Conservation (phyloP, 2,797 vertebrate species). For the Octomys mimax region DNA sequence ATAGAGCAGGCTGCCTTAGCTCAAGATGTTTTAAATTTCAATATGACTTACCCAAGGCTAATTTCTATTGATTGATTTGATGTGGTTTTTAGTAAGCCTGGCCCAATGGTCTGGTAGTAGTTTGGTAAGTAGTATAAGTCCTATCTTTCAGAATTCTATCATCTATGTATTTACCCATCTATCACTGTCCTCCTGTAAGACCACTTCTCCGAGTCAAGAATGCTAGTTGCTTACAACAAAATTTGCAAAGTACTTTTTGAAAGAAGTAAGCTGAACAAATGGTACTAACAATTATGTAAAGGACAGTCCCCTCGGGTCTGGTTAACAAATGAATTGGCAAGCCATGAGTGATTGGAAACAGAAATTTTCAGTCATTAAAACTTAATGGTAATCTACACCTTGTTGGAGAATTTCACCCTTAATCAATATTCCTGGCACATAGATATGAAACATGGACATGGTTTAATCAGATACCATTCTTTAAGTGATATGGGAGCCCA, state of each 20-base stretch:
- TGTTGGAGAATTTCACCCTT: constrained; percentile 37
- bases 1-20: not conserved
- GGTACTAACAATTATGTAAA: constrained; percentile 18
- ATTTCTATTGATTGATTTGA: constrained; percentile 27
- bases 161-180: not conserved
- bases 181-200: constrained; percentile 28
- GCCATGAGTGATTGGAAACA: not conserved
- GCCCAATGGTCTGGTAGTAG: constrained; percentile 23
- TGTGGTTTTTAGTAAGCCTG: constrained; percentile 14
- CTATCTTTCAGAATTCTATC: not conserved
- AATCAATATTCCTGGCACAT: constrained; percentile 8
- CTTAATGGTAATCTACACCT: not conserved
- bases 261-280: not conserved
- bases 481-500: not conserved
- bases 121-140: constrained; percentile 40
- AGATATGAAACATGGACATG: not conserved
- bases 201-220: constrained; percentile 49
- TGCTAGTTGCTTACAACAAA: not conserved
- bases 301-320: not conserved
- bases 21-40: not conserved
- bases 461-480: constrained; percentile 45
- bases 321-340: constrained; percentile 19
- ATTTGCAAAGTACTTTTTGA: constrained; percentile 49
- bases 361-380: not conserved
- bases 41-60: constrained; percentile 6